phyloP scores from a whole-genome alignment of 2,797 vertebrate genomes.

The Melanotaenia boesemani region DNA sequence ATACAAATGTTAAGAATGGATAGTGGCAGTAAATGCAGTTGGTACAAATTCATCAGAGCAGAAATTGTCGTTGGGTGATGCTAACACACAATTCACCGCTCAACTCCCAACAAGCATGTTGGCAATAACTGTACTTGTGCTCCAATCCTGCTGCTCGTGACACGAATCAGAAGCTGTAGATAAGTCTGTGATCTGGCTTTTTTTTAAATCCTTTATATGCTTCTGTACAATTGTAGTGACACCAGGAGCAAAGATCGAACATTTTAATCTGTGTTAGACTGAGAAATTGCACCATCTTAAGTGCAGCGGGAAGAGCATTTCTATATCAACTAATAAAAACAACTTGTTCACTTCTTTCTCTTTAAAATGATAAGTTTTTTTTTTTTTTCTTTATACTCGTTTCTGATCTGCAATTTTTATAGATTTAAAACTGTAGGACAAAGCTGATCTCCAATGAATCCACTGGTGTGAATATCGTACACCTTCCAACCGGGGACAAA shows the following conservation, averaged over 20 bases:
- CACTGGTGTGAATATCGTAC: constrained; percentile 11
- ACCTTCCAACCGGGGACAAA: constrained; percentile 33
- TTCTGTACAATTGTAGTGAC: constrained; percentile 31
- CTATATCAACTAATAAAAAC: constrained; percentile 36
- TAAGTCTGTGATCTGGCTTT: constrained; percentile 5
- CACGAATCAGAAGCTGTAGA: constrained; percentile 7
- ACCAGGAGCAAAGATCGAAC: constrained; percentile 17
- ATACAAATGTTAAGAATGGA: constrained; percentile 99
- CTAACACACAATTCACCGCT: constrained; percentile 41
- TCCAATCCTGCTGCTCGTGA: constrained; percentile 22
- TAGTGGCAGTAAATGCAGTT: constrained; percentile 93
- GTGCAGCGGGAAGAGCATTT: constrained; percentile 26
- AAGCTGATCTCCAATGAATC: constrained; percentile 5
- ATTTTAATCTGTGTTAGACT: neutral
- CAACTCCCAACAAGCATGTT: constrained; percentile 47
- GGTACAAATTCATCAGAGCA: constrained; percentile 94
- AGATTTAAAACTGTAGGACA: neutral
- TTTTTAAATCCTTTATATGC: constrained; percentile 33
- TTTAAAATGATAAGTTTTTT: constrained; percentile 3
- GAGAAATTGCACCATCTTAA: constrained; percentile 19
- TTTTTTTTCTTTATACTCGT: constrained; percentile 12
- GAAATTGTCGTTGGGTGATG: constrained; percentile 78
- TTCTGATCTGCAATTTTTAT: constrained; percentile 24
- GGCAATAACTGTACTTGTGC: constrained; percentile 33
- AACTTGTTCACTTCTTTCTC: constrained; percentile 26